These are phyloP conservation scores for Orius insidiosus DNA, from an alignment of 1,140 invertebrate species.

Conservation along the genomic window DNA sequence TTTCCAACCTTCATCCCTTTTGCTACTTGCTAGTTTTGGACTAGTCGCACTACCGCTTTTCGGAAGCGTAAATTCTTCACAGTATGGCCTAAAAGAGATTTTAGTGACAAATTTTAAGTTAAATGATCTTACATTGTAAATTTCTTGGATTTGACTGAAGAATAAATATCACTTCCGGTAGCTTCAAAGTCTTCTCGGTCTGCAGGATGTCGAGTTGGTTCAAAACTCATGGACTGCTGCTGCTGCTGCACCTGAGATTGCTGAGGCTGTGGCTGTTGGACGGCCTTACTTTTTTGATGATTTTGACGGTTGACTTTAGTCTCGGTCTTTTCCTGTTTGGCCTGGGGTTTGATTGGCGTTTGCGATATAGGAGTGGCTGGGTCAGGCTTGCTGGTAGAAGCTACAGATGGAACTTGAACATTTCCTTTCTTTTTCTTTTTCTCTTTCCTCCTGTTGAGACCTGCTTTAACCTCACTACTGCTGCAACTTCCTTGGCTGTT, in stretches of 20 bases:
- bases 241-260: slow-evolving; percentile 17
- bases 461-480: slow-evolving; percentile 45
- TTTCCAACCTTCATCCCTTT: slow-evolving; percentile 91
- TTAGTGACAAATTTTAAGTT: neutral
- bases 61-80: neutral
- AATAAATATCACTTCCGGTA: slow-evolving; percentile 40
- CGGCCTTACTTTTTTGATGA: neutral
- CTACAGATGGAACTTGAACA: slow-evolving; percentile 5
- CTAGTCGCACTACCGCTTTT: slow-evolving; percentile 34
- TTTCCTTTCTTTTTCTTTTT: slow-evolving; percentile 41
- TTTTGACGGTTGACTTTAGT: neutral
- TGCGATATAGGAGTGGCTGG: neutral
- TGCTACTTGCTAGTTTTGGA: slow-evolving; percentile 45
- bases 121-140: slow-evolving; percentile 23
- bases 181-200: slow-evolving; percentile 50
- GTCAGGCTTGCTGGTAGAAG: slow-evolving; percentile 10
- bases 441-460: slow-evolving; percentile 51
- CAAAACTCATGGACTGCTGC: slow-evolving; percentile 33
- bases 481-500: slow-evolving; percentile 71
- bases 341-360: slow-evolving; percentile 1
- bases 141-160: slow-evolving; percentile 33
- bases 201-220: slow-evolving; percentile 40
- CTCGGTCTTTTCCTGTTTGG: slow-evolving; percentile 1
- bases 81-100: neutral
- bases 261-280: neutral